phyloP scores from a whole-genome alignment of 2,888 invertebrate species.

The Cephus runcator region DNA sequence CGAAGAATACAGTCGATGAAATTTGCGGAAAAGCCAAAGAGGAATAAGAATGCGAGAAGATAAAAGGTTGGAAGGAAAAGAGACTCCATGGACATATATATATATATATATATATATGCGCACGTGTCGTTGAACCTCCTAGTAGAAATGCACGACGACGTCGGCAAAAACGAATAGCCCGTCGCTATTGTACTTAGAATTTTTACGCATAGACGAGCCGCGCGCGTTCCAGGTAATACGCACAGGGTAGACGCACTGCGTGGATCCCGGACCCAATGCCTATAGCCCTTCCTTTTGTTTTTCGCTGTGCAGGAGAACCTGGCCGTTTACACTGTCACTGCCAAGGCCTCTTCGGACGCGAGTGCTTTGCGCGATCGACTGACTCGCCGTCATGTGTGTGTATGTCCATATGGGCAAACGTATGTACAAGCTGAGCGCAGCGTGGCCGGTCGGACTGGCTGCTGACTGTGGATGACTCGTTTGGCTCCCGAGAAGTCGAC shows the following conservation, averaged over 20 bases:
- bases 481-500: background rate
- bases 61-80: background rate
- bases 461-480: constrained; percentile 2
- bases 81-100: background rate
- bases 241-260: background rate
- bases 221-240: background rate
- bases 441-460: constrained; percentile 8
- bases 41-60: background rate
- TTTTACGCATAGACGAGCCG: background rate
- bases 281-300: background rate
- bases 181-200: background rate
- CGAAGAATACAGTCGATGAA: background rate
- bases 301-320: background rate
- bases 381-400: background rate
- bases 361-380: background rate
- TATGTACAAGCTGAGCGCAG: constrained; percentile 10
- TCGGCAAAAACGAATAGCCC: background rate
- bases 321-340: constrained; percentile 27
- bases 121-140: background rate
- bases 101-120: background rate
- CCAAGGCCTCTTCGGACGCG: constrained; percentile 26
- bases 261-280: background rate
- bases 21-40: background rate
- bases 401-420: background rate
- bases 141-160: background rate